Evolutionary conservation across 2,797 vertebrate genomes (phyloP), one percentile per base, ranked within the genome.

Genomic region (Trachurus trachurus): DNA sequence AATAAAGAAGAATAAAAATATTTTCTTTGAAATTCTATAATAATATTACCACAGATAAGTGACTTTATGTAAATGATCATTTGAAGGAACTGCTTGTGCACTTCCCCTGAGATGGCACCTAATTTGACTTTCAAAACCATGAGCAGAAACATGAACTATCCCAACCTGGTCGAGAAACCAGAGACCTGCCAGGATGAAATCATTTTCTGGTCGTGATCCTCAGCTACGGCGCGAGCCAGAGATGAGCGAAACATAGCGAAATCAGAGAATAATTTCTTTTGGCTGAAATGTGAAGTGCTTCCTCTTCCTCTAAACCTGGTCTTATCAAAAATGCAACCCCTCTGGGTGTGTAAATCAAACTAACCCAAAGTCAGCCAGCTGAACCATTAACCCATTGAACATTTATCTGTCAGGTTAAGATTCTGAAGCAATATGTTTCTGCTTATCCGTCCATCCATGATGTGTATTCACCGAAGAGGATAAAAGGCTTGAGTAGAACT

Each of bases 361-460:
- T 29, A 26, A 63, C 9, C 16, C 37, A 47, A 11, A 66, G 45
- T 74, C 63, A 73, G 75, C 64, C 78, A 78, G 62, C 45, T 79
- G 75, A 86, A 78, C 85, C 77, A 60, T 76, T 76, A 81, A 78
- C 74, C 77, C 34, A 3, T 7, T 0, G 40, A 57, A 44, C 45
- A 76, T 87, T 80, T 65, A 85, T 90, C 87, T 87, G 77, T 77
- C 80, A 74, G 37, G 73, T 78, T 78, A 44, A 21, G 42, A 83
- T 49, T 69, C 42, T 59, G 66, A 69, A 62, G 59, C 76, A 76
- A 66, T 52, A 57, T 75, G 74, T 83, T 89, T 82, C 71, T 75
- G 67, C 74, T 88, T 68, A 90, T 88, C 80, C 26, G 37, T 26
- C 72, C 56, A 22, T 71, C 79, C 74, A 61, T 19, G 34, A 40